Conservation (phyloP, 1,140 invertebrate species). For the Propsilocerus akamusi region DNA sequence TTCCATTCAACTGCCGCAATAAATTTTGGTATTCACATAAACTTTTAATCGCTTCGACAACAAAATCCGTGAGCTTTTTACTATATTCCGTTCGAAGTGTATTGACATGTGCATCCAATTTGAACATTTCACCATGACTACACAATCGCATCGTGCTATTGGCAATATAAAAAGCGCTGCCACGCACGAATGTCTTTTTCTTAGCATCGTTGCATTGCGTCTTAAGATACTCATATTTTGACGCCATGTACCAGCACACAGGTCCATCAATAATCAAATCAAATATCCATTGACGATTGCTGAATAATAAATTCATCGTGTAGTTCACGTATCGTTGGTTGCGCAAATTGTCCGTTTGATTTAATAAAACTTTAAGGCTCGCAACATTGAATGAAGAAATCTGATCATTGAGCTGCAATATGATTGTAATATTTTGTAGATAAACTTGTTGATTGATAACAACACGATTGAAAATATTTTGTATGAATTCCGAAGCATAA, state of each 20-base stretch:
- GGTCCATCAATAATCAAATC: background rate
- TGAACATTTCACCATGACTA: background rate
- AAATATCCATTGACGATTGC: background rate
- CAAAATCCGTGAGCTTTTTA: background rate
- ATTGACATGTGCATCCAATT: background rate
- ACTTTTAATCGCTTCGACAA: background rate
- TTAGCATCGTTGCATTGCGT: background rate
- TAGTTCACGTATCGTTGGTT: background rate
- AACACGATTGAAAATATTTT: background rate
- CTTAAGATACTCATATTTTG: no score
- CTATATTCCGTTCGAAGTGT: background rate
- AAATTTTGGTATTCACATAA: background rate
- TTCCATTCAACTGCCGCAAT: background rate
- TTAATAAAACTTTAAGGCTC: background rate
- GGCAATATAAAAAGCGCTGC: background rate
- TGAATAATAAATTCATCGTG: background rate
- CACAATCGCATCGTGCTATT: background rate
- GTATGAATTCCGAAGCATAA: background rate
- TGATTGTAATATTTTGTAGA: background rate
- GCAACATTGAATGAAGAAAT: background rate
- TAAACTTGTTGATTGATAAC: background rate
- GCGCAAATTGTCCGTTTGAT: background rate
- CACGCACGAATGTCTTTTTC: background rate
- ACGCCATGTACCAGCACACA: background rate
- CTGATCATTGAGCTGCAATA: background rate